Percentiles rank a stretch among this genome's conserved stretches.
These are phyloP conservation scores for Julus scanicus DNA, from an alignment of 2,888 invertebrate genomes.

Conservation along the genomic window DNA sequence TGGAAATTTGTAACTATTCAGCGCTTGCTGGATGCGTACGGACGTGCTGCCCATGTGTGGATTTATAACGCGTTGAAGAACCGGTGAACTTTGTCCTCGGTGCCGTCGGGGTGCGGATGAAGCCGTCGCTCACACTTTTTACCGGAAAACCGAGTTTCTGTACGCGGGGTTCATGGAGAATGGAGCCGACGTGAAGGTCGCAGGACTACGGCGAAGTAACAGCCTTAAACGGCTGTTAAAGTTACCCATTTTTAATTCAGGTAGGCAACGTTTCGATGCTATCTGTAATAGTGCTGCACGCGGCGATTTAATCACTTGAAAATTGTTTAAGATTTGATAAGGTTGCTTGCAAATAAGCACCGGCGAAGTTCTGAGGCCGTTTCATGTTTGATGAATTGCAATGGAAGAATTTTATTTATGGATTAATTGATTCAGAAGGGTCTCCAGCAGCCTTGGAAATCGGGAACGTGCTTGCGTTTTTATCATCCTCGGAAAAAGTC, in stretches of 20 bases:
- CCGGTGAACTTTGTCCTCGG: conserved; percentile 11
- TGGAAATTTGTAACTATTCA: not conserved
- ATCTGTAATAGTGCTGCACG: not conserved
- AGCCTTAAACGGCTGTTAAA: conserved; percentile 72
- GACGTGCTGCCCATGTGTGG: not conserved
- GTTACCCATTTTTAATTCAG: conserved; percentile 60
- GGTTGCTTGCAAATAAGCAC: too few species aligned
- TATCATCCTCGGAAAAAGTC: too few species aligned
- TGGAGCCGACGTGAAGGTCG: conserved; percentile 57
- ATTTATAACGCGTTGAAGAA: not conserved
- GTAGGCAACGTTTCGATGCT: not conserved
- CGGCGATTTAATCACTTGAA: too few species aligned
- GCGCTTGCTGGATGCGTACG: not conserved
- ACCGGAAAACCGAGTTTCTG: not conserved
- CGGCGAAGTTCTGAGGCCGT: too few species aligned
- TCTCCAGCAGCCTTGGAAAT: too few species aligned
- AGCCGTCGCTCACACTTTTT: not conserved
- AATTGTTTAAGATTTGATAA: too few species aligned
- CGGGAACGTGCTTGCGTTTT: too few species aligned
- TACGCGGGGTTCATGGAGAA: conserved; percentile 58
- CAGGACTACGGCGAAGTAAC: conserved; percentile 66
- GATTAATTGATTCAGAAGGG: too few species aligned
- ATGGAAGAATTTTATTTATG: too few species aligned
- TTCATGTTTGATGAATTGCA: too few species aligned
- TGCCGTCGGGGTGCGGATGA: conserved; percentile 3